Percentiles rank a stretch among this genome's conserved stretches.
These are phyloP conservation scores for Pimpla rufipes DNA, from an alignment of 2,888 invertebrate species.

Conservation along the genomic window DNA sequence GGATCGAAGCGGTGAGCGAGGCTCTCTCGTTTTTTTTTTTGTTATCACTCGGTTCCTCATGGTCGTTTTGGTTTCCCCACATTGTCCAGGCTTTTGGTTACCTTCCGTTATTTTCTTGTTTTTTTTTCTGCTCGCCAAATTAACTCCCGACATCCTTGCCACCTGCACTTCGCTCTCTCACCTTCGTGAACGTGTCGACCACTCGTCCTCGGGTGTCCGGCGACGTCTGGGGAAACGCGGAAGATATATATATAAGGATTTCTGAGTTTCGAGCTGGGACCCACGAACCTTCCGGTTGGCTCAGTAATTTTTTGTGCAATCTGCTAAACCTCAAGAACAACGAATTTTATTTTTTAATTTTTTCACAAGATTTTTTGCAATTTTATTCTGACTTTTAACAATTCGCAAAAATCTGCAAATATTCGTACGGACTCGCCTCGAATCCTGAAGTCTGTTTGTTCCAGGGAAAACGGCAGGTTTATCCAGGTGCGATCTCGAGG, in stretches of 20 bases:
- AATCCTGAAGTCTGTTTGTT: constrained; percentile 58
- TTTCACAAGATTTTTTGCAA: too few species aligned
- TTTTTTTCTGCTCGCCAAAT: too few species aligned
- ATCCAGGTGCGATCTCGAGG: constrained; percentile 77
- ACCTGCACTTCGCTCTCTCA: not conserved
- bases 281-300: too few species aligned
- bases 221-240: constrained; percentile 6
- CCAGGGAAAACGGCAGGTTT: constrained; percentile 74
- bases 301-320: too few species aligned
- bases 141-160: too few species aligned
- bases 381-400: too few species aligned
- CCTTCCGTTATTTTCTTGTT: not conserved
- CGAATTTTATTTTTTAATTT: too few species aligned
- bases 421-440: not conserved
- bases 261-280: too few species aligned
- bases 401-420: not conserved
- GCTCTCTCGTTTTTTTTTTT: constrained; percentile 56
- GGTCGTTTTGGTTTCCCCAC: not conserved
- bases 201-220: constrained; percentile 7
- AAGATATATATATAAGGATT: too few species aligned
- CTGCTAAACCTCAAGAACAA: too few species aligned
- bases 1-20: not conserved
- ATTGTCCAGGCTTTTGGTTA: not conserved
- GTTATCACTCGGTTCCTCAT: constrained; percentile 26
- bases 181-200: not conserved